Conservation (phyloP, 1,140 invertebrate species). For the Leptopilina clavipes region DNA sequence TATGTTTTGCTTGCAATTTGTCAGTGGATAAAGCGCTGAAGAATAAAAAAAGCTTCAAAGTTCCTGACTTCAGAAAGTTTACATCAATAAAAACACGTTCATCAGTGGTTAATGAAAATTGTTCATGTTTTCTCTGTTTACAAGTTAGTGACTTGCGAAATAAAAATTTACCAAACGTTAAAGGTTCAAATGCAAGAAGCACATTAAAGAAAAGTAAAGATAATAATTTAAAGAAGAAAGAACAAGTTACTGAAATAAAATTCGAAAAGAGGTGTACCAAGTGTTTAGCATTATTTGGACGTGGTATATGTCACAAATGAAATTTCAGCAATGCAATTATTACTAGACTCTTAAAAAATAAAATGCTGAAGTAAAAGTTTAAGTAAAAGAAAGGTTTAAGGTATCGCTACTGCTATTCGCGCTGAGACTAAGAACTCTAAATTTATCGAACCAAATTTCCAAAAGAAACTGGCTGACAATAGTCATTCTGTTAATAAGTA, state of each 20-base stretch:
- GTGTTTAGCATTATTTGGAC: conserved; percentile 3
- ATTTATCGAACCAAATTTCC: too few relatives aligned
- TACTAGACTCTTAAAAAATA: conserved; percentile 4
- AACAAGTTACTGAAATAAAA: not conserved
- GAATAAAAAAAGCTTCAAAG: not conserved
- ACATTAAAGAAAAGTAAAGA: not conserved
- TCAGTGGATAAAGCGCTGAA: not conserved
- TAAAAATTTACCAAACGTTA: not conserved
- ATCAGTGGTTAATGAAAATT: not conserved
- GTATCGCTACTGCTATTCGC: too few relatives aligned
- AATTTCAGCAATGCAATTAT: conserved; percentile 7
- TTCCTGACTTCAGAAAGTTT: conserved; percentile 15
- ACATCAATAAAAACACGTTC: conserved; percentile 16
- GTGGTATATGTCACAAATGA: conserved; percentile 16
- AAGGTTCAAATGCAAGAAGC: not conserved
- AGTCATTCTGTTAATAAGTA: too few relatives aligned
- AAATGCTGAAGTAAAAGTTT: not conserved
- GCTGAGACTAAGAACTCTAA: too few relatives aligned
- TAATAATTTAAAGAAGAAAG: not conserved
- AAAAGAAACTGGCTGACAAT: too few relatives aligned
- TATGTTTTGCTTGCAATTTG: too few relatives aligned
- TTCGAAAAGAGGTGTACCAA: conserved; percentile 19
- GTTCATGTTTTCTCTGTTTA: conserved; percentile 2
- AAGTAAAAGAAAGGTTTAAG: too few relatives aligned
- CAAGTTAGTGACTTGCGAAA: not conserved